Evolutionary conservation across 2,113 vertebrate species (phyloP), one percentile per base, ranked within the genome.

Genomic region (Lampris incognitus): DNA sequence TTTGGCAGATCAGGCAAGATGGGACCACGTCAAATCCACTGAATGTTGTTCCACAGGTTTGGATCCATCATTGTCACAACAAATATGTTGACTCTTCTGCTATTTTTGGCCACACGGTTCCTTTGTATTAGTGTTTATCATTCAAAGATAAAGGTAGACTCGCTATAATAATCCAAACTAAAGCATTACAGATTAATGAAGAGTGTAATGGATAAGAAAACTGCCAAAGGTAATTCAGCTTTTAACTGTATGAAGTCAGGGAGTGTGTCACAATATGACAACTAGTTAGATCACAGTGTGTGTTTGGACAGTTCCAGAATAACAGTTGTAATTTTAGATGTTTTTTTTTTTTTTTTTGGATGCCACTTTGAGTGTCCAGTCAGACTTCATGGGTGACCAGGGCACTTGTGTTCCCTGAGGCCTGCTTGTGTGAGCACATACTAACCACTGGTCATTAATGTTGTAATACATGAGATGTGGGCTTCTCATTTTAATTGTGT

Each of bases 41-140:
- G 85, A 85, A 85, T 74, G 65, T 76, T 48, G 24, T 82, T 85
- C 24, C 63, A 72, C 41, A 71, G 81, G 79, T 85, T 88, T 85
- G 66, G 68, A 79, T 85, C 65, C 84, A 81, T 90, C 83, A 81
- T 84, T 88, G 90, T 91, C 89, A 90, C 70, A 74, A 76, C 81
- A 64, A 65, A 87, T 89, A 81, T 80, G 62, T 72, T 78, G 68
- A 66, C 58, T 54, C 63, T 66, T 57, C 62, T 50, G 74, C 62
- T 55, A 64, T 83, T 36, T 52, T 67, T 79, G 69, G 69, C 58
- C 82, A 81, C 61, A 82, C 63, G 69, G 63, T 79, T 81, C 58
- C 59, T 86, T 66, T 62, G 70, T 60, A 39, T 48, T 55, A 65
- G 67, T 3, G 38, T 73, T 67, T 57, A 69, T 68, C 51, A 51